Evolutionary conservation across 2,888 invertebrate species (phyloP), one percentile per base, ranked within the genome.

Genomic region (Tridacna crocea): DNA sequence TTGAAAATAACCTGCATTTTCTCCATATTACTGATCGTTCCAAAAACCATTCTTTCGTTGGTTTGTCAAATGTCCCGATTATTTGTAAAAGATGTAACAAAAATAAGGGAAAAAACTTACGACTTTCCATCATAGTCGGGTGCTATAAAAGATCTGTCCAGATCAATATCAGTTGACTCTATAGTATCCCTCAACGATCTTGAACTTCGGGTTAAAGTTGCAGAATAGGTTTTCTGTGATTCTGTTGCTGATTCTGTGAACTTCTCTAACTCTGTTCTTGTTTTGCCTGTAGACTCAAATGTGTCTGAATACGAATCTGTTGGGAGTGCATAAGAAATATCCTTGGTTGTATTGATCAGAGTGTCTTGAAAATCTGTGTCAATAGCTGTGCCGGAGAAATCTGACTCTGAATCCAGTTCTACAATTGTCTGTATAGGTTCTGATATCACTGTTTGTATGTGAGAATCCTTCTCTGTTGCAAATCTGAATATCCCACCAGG

Each of bases 271-370:
- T 79, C 80, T 19, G 70, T 46, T 48, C 73, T 75, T 12, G 85
- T 83, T 46, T 48, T 60, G 17, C 73, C 83, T 75, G 78, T 72
- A 47, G 83, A 83, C 60, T 86, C 86, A 80, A 86, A 86, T 26
- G 86, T 83, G 63, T 86, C 86, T 51, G 81, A 70, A 63, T 84
- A 84, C 24, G 86, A 81, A 19, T 81, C 81, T n/a, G 79, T 75
- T 17, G 81, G 78, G n/a, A 77, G 78, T 19, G 82, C 77, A 17
- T 81, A 77, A 15, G 79, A 73, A 51, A 72, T 22, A 60, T 81
- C 80, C 47, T 70, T 76, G 0, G 66, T 61, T 26, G 74, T 72
- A 10, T 83, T 80, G 46, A 74, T 46, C 1, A 68, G 63, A n/a
- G 78, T 78, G n/a, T 63, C 65, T 47, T 36, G 22, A 47, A 70